phyloP scores from a whole-genome alignment of 2,888 invertebrate genomes.

The Tetrapedia diversipes region DNA sequence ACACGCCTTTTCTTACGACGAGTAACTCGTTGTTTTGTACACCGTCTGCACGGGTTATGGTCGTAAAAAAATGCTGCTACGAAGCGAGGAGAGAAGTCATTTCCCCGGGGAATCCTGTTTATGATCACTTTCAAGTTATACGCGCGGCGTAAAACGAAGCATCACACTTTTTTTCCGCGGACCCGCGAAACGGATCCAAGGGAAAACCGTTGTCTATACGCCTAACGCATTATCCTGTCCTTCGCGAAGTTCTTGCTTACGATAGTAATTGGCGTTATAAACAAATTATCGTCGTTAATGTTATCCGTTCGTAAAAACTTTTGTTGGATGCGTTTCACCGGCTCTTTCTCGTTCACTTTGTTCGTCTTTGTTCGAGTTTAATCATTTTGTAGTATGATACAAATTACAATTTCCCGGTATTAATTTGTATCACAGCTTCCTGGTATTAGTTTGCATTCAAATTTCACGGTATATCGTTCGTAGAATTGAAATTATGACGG shows the following conservation, averaged over 20 bases:
- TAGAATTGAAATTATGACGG: too few relatives aligned
- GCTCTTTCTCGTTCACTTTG: background rate
- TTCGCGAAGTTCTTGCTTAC: background rate
- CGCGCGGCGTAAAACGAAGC: constrained; percentile 63
- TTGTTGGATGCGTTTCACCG: background rate
- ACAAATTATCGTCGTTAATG: constrained; percentile 14
- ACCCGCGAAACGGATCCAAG: constrained; percentile 46
- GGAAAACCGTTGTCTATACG: constrained; percentile 23
- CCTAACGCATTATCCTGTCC: background rate
- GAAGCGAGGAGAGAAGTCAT: constrained; percentile 62
- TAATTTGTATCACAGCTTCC: too few relatives aligned
- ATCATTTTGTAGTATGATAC: background rate
- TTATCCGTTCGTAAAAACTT: background rate
- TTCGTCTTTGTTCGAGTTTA: background rate
- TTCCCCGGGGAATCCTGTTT: constrained; percentile 69
- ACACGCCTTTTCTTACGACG: constrained; percentile 53
- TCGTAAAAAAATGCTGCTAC: constrained; percentile 61
- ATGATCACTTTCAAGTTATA: constrained; percentile 70
- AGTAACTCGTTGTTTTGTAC: constrained; percentile 36
- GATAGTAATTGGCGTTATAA: background rate
- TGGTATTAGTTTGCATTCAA: too few relatives aligned
- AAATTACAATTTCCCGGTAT: too few relatives aligned
- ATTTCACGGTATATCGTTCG: too few relatives aligned
- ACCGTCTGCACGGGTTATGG: constrained; percentile 36
- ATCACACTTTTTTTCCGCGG: constrained; percentile 43